Base-by-base conservation (phyloP, 2,888 invertebrate species). In the Smittia aterrima region DNA sequence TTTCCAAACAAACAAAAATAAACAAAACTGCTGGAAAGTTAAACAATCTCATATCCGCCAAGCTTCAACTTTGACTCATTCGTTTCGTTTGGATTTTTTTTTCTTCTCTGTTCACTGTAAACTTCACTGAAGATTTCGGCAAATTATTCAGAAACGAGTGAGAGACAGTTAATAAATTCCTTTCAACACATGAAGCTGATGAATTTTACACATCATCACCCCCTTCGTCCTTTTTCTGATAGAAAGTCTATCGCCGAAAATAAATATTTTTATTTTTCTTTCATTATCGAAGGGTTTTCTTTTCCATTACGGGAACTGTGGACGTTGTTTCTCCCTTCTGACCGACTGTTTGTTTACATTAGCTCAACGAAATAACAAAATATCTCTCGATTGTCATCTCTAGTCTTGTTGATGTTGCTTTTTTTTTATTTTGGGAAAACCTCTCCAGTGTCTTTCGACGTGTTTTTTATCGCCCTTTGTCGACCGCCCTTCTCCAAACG, bases 241-340 rank as follows among this genome's bases (percentile, higher is more conserved):
- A 38, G 38, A 38, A 38, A n/a, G n/a, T n/a, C 32, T 47, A 47
- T 16, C 47, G n/a, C 11, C 47, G 47, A 16, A n/a, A 47, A 47
- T 47, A 47, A 58, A 58, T 58, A 58, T 58, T 58, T 58, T 58
- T 58, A 58, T 58, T 58, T 58, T 58, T 58, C 58, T 58, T 58
- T 58, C 58, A 58, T 58, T 58, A 58, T 24, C 58, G 58, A 47
- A 47, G 47, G 47, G 47, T 47, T 47, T 47, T 32, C 32, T 32
- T 32, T 47, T 47, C 47, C 47, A 47, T 47, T 47, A 47, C 47
- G 47, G 9, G 38, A 47, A n/a, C 47, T 32, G 32, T 32, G 32
- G 32, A 32, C 32, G 32, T 32, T 32, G 32, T 9, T 32, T 32
- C 32, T 32, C 32, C 32, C 32, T 32, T 32, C 47, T 47, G 47